Base-by-base conservation (phyloP, 2,113 vertebrate genomes). In the Sinocyclocheilus grahami region DNA sequence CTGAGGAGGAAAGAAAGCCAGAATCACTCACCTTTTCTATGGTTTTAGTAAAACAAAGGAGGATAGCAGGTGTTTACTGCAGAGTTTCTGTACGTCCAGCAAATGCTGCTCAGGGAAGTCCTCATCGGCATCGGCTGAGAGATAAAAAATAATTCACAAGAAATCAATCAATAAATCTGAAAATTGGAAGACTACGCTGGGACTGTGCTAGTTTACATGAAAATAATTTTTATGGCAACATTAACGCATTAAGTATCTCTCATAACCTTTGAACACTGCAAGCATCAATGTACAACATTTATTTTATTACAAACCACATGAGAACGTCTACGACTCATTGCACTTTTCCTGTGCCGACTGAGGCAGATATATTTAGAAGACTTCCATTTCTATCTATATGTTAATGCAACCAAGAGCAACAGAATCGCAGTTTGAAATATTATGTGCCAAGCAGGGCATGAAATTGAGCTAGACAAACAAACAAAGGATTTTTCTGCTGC, bases 301-400 rank as follows among this genome's bases (percentile, higher is more conserved):
- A 42, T 62, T 81, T 79, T n/a, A 79, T 79, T 60, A 79, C 20
- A 62, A 81, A 63, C 48, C 51, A 53, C 62, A n/a, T 33, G 48
- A 22, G 67, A 71, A 85, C 2, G n/a, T 65, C 60, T 65, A 18
- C 11, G 62, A 67, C 62, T 82, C 85, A 27, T 4, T 71, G 77
- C 48, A 22, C 63, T 77, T 83, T 82, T 82, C 42, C 62, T 22
- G 42, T 30, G 80, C 16, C 10, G 62, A 33, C 42, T 39, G 20
- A n/a, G 78, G 55, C 18, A 63, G 78, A 80, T 80, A 80, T 80
- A 80, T 80, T 80, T 80, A 63, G 78, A 63, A 80, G 78, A 80
- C 58, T 80, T 80, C 81, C 83, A 90, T 92, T 93, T 93, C 89
- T 89, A 93, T 93, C 92, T 94, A 94, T 92, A 93, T 95, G 93